Conservation (phyloP, 2,113 vertebrate species). For the Phylloscopus whistleri region DNA sequence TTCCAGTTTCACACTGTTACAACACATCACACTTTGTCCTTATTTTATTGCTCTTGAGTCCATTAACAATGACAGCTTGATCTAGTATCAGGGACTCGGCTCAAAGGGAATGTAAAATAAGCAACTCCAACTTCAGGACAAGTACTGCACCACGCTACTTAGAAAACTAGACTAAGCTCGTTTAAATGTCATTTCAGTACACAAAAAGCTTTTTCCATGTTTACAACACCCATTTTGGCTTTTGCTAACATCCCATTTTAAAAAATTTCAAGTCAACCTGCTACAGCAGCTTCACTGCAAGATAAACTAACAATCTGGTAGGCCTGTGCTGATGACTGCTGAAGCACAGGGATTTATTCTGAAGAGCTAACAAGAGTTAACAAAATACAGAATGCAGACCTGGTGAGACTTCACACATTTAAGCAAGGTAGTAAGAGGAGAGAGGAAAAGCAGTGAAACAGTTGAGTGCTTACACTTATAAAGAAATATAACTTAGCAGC, state of each 20-base stretch:
- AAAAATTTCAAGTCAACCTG: background rate
- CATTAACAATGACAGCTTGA: constrained; percentile 2
- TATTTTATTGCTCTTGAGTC: constrained; percentile 31
- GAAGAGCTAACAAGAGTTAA: background rate
- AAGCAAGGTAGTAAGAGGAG: background rate
- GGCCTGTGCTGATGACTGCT: fast-evolving
- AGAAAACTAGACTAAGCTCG: background rate
- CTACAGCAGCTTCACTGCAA: background rate
- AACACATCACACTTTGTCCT: background rate
- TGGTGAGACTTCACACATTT: background rate
- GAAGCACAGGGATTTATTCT: background rate
- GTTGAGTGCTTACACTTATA: background rate
- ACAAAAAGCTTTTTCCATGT: background rate
- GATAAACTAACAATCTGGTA: background rate
- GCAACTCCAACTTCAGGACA: background rate
- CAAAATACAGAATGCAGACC: background rate
- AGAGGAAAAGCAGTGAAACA: background rate
- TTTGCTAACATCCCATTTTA: background rate
- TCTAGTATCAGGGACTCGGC: background rate
- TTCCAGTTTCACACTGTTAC: constrained; percentile 20
- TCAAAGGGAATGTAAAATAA: constrained; percentile 17
- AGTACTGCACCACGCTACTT: background rate
- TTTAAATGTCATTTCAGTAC: background rate
- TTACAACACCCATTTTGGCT: background rate
- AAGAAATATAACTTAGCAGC: background rate